Evolutionary conservation across 2,888 invertebrate genomes (phyloP), one percentile per base, ranked within the genome.

Genomic region (Metalampra italica): DNA sequence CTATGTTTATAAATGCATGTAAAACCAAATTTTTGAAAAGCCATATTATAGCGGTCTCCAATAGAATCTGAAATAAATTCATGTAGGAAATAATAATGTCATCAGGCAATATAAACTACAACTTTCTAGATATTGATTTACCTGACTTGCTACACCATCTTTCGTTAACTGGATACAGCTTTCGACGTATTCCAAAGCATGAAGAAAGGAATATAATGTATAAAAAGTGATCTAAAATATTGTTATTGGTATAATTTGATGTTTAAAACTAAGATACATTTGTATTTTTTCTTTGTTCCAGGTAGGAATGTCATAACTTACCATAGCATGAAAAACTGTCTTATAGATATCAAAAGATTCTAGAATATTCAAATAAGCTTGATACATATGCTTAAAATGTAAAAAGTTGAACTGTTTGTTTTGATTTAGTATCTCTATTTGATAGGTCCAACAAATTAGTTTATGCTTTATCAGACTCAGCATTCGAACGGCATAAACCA

Each of bases 341-440:
- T 51, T 51, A 36, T 47, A 51, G 1, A 42, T 37, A 9, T 48
- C 29, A 14, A 50, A 52, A 7, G 51, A 48, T 14, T 52, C 47
- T 37, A 53, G 45, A 15, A 56, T 49, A 29, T 56, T 43, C 3
- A 47, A 29, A 30, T 53, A 56, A 7, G 44, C 43, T 22, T 32
- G n/a, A 43, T 48, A 50, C 29, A 15, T 46, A 40, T 14, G 43
- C 37, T 38, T 40, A 9, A 5, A 22, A 15, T 15, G 8, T 22
- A 22, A 5, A 22, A 22, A 3, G 22, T 22, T 22, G 22, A 22
- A 22, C 22, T 22, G 22, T 22, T 3, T 36, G 3, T n/a, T 36
- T 7, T n/a, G n/a, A 36, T 3, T 36, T 22, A 3, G 22, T 7
- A 2, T 7, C n/a, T 36, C 1, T 7, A 36, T 1, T 36, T 36